Evolutionary conservation across 2,113 vertebrate species (phyloP).

Genomic region (Vireo altiloquus): DNA sequence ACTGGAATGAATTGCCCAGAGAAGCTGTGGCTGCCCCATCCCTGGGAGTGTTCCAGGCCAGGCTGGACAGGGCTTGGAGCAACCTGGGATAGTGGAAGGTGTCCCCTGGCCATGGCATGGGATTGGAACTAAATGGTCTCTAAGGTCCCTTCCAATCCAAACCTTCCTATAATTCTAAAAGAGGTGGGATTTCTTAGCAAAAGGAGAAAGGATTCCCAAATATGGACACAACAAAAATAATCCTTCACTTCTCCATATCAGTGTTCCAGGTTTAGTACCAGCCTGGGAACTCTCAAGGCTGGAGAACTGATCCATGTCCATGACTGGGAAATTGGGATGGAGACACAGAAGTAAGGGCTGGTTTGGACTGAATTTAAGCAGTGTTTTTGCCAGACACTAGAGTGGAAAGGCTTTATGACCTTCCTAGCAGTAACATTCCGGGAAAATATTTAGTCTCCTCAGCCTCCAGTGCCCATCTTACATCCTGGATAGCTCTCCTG

Average conservation of each 20-base stretch:
- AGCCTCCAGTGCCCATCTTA: background rate
- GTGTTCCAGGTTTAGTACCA: background rate
- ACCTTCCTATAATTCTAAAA: background rate
- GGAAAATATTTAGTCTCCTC: background rate
- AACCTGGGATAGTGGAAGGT: background rate
- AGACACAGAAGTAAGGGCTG: background rate
- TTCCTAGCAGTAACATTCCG: background rate
- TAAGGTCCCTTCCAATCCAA: background rate
- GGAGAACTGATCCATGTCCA: background rate
- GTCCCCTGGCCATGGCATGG: too few species aligned
- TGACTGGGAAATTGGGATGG: background rate
- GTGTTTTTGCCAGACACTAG: fast-evolving
- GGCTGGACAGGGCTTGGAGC: background rate
- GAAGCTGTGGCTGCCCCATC: background rate
- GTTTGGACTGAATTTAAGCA: background rate
- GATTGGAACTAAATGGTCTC: too few species aligned
- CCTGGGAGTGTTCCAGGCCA: background rate
- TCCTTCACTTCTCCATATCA: background rate
- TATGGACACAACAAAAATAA: fast-evolving
- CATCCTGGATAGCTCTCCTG: background rate
- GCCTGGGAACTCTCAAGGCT: background rate
- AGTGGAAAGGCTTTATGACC: background rate
- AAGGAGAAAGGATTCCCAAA: background rate
- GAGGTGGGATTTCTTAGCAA: background rate
- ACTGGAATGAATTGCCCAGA: too few species aligned